Percentiles rank a stretch among this genome's conserved stretches.
Conservation (phyloP, 2,113 vertebrate species). For the Butastur rufipennis region DNA sequence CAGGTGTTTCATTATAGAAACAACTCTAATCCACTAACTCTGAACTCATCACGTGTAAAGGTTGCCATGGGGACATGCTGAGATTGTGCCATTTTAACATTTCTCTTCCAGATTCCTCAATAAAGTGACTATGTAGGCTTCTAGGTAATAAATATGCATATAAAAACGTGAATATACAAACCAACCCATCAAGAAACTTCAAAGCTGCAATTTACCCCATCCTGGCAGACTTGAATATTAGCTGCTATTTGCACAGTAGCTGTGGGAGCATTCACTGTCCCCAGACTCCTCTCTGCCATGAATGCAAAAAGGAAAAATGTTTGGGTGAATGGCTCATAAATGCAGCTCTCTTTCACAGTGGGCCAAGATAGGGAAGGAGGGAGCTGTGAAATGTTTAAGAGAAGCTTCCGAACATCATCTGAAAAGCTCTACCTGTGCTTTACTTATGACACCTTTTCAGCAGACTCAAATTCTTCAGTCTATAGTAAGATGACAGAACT, state of each 20-base stretch:
- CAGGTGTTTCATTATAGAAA: background rate
- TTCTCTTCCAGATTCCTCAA: slow-evolving; percentile 40
- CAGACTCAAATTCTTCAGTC: background rate
- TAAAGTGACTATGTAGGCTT: slow-evolving; percentile 25
- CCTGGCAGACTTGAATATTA: background rate
- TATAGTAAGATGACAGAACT: background rate
- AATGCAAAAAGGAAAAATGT: background rate
- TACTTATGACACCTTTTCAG: background rate
- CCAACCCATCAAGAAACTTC: slow-evolving; percentile 1
- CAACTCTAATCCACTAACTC: background rate
- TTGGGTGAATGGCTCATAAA: background rate
- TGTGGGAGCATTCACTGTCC: background rate
- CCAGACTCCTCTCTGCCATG: background rate
- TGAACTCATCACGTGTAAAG: background rate
- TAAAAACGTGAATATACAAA: slow-evolving; percentile 37
- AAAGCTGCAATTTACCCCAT: background rate
- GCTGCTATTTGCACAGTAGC: background rate
- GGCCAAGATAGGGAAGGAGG: background rate
- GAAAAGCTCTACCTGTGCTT: background rate
- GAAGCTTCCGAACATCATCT: background rate
- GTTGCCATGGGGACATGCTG: slow-evolving; percentile 64
- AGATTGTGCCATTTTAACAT: slow-evolving; percentile 28
- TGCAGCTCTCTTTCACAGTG: background rate
- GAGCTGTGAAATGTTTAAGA: background rate
- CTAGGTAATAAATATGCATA: slow-evolving; percentile 41